These are phyloP conservation scores for Eremobia ochroleuca DNA, from an alignment of 2,888 invertebrate genomes.

Conservation along the genomic window DNA sequence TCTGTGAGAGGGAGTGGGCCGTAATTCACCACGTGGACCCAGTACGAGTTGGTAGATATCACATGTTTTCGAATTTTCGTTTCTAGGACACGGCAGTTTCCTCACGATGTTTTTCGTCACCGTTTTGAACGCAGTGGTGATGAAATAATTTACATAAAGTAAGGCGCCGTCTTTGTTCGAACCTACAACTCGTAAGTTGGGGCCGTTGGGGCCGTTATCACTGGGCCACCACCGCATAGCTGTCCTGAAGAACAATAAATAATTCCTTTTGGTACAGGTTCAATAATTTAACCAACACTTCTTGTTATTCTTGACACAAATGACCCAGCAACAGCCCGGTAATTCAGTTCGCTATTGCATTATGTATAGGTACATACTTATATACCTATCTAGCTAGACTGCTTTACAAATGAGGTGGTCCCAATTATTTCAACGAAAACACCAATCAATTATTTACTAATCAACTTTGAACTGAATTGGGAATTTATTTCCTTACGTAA, in stretches of 20 bases:
- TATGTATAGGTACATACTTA: conserved; percentile 6
- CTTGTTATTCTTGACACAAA: neutral
- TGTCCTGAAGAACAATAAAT: neutral
- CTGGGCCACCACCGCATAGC: no score
- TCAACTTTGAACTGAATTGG: neutral
- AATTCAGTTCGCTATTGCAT: conserved; percentile 25
- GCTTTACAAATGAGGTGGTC: conserved; percentile 18
- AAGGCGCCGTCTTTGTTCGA: no score
- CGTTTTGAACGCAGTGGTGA: no score
- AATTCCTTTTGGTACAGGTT: neutral
- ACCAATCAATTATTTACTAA: conserved; percentile 19
- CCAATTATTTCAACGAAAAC: conserved; percentile 32
- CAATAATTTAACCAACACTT: neutral
- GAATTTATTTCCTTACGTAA: neutral
- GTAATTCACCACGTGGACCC: no score
- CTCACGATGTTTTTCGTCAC: no score
- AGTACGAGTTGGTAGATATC: no score
- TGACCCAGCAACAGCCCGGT: conserved; percentile 2
- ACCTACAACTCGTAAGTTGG: no score
- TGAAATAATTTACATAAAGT: no score
- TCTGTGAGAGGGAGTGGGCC: no score
- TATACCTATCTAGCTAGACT: neutral
- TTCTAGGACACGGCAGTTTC: no score
- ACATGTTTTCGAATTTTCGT: no score
- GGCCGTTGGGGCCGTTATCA: no score